Evolutionary conservation across 1,140 invertebrate genomes (phyloP), one percentile per base, ranked within the genome.

Genomic region (Neodiprion lecontei): DNA sequence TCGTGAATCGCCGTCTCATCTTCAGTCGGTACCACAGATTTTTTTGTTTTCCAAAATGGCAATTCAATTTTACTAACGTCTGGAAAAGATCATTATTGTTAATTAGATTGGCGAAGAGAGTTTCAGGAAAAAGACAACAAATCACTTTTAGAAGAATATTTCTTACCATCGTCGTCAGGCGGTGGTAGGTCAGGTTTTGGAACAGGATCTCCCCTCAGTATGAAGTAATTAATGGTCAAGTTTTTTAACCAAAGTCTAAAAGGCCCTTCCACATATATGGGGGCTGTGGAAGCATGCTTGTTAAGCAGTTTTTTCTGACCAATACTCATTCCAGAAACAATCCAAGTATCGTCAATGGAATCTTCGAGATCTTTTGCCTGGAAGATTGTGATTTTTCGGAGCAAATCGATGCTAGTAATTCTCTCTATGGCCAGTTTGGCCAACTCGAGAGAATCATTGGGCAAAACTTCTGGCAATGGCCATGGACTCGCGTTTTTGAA

Each of bases 401-500:
- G 91, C 12, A 93, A 81, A 89, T 99, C 98, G n/a, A 96, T 92
- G 72, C 93, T 93, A 68, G 92, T 93, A 84, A 99, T 98, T 82
- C 96, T 92, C 77, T 93, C 87, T 53, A 99, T 92, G 0, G 97
- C 97, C 47, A 98, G 74, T 81, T 92, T 92, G 0, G 97, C 97
- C n/a, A 99, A 83, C 85, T 96, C 93, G 9, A 94, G 88, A 1
- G 91, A 88, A 82, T 97, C 93, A 79, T 89, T 90, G 2, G 96
- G 95, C 48, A 95, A 77, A 1, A 92, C 0, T 7, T 69, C 67
- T 17, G 97, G 96, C 65, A 98, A 83, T 1, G 93, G 92, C 93
- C 95, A 99, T 2, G 98, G 98, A 78, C 96, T 97, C 0, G 94
- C 84, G 86, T 99, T 94, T 82, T 93, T 96, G 81, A 99, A 97